These are phyloP conservation scores for Balanococcus diminutus DNA, from an alignment of 2,888 invertebrate species.

Conservation along the genomic window DNA sequence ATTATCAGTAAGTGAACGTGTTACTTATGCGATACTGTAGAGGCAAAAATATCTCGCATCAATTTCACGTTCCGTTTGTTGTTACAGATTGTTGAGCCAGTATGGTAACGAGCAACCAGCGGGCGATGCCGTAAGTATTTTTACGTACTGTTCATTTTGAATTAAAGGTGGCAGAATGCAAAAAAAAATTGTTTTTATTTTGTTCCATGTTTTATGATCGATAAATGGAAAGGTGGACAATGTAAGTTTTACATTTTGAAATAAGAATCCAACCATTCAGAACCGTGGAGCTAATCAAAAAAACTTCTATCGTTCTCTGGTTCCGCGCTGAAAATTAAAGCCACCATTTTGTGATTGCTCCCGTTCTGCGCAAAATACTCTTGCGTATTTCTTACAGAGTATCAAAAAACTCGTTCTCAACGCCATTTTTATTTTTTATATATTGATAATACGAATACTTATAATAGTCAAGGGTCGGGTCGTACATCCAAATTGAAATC, in stretches of 20 bases:
- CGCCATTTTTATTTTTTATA: too few species aligned
- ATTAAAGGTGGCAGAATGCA: background rate
- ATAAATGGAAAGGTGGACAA: slow-evolving; percentile 5
- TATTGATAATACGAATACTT: too few species aligned
- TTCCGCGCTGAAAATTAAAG: background rate
- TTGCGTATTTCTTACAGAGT: too few species aligned
- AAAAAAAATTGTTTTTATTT: background rate
- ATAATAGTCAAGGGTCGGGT: too few species aligned
- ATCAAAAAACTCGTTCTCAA: too few species aligned
- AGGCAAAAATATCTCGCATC: background rate
- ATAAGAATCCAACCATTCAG: background rate
- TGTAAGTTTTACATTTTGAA: slow-evolving; percentile 25
- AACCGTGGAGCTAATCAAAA: background rate
- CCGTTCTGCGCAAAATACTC: background rate
- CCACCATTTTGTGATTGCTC: background rate
- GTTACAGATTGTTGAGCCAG: slow-evolving; percentile 38
- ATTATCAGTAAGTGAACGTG: slow-evolving; percentile 71
- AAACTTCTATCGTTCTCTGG: background rate
- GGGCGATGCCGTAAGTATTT: slow-evolving; percentile 32
- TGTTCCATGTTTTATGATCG: background rate
- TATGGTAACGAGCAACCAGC: background rate
- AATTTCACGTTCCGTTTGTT: background rate
- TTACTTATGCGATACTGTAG: too few species aligned
- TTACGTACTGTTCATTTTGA: background rate
- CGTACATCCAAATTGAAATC: background rate